Evolutionary conservation across 2,797 vertebrate genomes (phyloP).

Genomic region (Threskiornis aethiopicus): DNA sequence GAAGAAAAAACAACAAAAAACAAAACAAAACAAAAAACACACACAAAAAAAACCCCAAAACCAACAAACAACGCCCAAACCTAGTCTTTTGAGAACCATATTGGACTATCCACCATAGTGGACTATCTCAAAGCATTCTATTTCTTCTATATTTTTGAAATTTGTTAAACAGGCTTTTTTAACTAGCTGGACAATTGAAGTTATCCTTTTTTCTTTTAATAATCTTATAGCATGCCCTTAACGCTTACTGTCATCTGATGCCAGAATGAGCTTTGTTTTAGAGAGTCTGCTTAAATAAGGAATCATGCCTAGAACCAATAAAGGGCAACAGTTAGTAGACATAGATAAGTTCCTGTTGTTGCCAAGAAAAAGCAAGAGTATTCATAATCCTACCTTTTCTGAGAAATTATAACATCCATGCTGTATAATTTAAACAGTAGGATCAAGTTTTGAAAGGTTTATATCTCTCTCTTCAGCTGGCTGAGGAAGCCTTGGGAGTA

Average conservation of each 20-base stretch:
- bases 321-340: neutral
- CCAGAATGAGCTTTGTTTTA: neutral
- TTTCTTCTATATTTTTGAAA: neutral
- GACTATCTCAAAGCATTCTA: neutral
- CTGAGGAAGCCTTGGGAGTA: neutral
- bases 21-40: too few species aligned
- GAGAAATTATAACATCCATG: neutral
- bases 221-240: too few species aligned
- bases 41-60: too few species aligned
- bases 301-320: neutral
- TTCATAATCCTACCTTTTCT: neutral
- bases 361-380: neutral
- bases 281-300: neutral
- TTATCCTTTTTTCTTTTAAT: neutral
- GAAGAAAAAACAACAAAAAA: neutral
- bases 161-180: neutral
- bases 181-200: neutral
- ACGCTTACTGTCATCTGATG: neutral
- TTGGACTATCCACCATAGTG: neutral
- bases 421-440: neutral
- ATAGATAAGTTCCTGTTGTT: neutral
- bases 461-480: neutral
- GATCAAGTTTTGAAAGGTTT: neutral
- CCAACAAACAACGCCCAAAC: too few species aligned
- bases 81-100: neutral